Evolutionary conservation across 2,113 vertebrate genomes (phyloP), one percentile per base, ranked within the genome.

Genomic region (Rhinolophus ferrumequinum): DNA sequence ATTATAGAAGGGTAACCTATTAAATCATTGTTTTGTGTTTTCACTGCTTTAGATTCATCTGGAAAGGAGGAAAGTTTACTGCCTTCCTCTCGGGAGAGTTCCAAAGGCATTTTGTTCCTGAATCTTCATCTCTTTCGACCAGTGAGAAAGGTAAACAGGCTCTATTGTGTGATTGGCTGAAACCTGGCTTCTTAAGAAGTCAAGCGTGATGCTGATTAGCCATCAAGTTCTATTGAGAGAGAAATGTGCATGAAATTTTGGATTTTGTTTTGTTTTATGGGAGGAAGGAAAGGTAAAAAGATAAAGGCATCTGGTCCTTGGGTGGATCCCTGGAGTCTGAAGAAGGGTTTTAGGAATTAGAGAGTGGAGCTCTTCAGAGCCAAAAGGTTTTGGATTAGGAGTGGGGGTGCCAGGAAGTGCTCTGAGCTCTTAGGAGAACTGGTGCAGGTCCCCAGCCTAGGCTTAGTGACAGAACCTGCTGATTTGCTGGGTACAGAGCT

Each of bases 401-500:
- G 0, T 26, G 1, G 12, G 33, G 21, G 5, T 18, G 35, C 5
- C 28, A 9, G 30, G 16, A 3, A 60, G 6, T 1, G 13, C 67
- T 6, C 1, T 8, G 19, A 22, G 33, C 52, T 81, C 6, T 8
- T 13, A 22, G 69, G 21, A 54, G 41, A 13, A 9, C 38, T 80
- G 16, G 35, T 35, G 54, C 33, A 16, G n/a, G 28, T 5, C 14
- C 50, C 16, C 21, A 30, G 8, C 52, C 28, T 33, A 1, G 0
- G 13, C 30, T 72, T 62, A 15, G 10, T 0, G 30, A 67, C 3
- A 28, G 13, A 12, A 9, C 6, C 50, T 15, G 12, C 79, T 9
- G 2, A 28, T 24, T 21, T 47, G 12, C 16, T 35, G 24, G 3
- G 11, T 6, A 0, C 1, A 0, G 52, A 35, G 41, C 2, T 0